Evolutionary conservation across 2,888 invertebrate genomes (phyloP).

Genomic region (Hypomecis atomaria): DNA sequence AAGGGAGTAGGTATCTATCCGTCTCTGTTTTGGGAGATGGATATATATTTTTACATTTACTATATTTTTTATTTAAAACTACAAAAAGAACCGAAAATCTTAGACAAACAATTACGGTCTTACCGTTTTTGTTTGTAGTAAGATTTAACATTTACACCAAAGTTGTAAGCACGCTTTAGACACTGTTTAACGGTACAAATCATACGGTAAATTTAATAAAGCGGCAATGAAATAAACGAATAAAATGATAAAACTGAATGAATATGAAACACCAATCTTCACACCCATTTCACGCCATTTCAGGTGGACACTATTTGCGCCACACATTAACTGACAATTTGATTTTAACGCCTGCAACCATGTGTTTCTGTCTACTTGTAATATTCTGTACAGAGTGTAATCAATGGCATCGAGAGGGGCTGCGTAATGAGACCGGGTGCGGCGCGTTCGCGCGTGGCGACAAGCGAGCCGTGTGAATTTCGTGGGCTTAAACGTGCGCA

Average conservation of each 20-base stretch:
- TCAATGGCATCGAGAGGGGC: conserved; percentile 65
- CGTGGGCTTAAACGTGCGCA: conserved; percentile 60
- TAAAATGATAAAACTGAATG: background rate
- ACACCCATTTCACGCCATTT: conserved; percentile 5
- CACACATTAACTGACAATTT: conserved; percentile 13
- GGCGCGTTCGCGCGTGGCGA: conserved; percentile 74
- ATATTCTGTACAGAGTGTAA: conserved; percentile 65
- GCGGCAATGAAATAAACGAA: background rate
- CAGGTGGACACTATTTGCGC: conserved; percentile 12
- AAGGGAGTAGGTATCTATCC: too few species aligned
- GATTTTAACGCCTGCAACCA: conserved; percentile 17
- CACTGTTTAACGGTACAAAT: too few species aligned
- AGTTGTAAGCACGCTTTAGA: too few species aligned
- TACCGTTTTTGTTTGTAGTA: too few species aligned
- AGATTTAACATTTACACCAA: too few species aligned
- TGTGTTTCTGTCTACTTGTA: conserved; percentile 37
- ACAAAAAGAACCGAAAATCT: too few species aligned
- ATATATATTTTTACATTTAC: too few species aligned
- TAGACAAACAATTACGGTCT: too few species aligned
- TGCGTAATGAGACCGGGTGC: conserved; percentile 72
- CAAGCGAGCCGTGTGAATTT: conserved; percentile 76
- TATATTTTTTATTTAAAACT: too few species aligned
- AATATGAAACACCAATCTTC: background rate
- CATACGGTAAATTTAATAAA: too few species aligned
- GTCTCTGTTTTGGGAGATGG: too few species aligned